These are phyloP conservation scores for Xanthostigma xanthostigma DNA, from an alignment of 2,888 invertebrate genomes.

Conservation along the genomic window DNA sequence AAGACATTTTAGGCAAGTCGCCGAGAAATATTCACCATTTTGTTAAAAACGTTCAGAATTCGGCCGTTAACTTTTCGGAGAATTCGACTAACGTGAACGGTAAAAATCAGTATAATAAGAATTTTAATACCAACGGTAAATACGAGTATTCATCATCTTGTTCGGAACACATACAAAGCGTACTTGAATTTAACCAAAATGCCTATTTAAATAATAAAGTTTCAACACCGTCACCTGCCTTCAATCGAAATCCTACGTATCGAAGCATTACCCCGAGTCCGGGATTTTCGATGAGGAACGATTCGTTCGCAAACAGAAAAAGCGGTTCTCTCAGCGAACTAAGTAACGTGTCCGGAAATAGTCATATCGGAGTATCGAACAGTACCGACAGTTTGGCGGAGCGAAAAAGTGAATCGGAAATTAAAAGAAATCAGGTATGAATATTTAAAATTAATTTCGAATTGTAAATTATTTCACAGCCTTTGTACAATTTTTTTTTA, in stretches of 20 bases:
- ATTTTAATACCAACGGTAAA: neutral
- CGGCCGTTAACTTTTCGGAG: slow-evolving; percentile 30
- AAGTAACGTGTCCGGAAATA: slow-evolving; percentile 14
- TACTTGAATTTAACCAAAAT: slow-evolving; percentile 16
- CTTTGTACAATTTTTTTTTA: too few relatives aligned
- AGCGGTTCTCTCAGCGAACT: slow-evolving; percentile 24
- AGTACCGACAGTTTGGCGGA: slow-evolving; percentile 18
- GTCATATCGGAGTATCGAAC: slow-evolving; percentile 14
- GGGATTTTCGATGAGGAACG: slow-evolving; percentile 18
- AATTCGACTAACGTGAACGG: slow-evolving; percentile 15
- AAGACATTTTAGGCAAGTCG: slow-evolving; percentile 53
- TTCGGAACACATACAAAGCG: too few relatives aligned
- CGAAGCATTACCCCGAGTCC: slow-evolving; percentile 27
- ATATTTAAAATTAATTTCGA: too few relatives aligned
- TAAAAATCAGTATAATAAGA: slow-evolving; percentile 12
- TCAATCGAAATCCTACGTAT: slow-evolving; percentile 32
- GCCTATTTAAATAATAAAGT: slow-evolving; percentile 21
- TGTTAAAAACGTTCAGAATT: slow-evolving; percentile 40
- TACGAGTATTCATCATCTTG: too few relatives aligned
- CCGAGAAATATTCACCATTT: slow-evolving; percentile 43
- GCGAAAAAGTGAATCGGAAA: slow-evolving; percentile 29
- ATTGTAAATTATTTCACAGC: too few relatives aligned
- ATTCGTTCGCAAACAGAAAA: slow-evolving; percentile 19
- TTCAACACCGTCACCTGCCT: slow-evolving; percentile 34
- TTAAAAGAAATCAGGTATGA: slow-evolving; percentile 32